Evolutionary conservation across 35 echinoderm and acorn worm genomes (phyloP).

Genomic region (Holothuria glaberrima): DNA sequence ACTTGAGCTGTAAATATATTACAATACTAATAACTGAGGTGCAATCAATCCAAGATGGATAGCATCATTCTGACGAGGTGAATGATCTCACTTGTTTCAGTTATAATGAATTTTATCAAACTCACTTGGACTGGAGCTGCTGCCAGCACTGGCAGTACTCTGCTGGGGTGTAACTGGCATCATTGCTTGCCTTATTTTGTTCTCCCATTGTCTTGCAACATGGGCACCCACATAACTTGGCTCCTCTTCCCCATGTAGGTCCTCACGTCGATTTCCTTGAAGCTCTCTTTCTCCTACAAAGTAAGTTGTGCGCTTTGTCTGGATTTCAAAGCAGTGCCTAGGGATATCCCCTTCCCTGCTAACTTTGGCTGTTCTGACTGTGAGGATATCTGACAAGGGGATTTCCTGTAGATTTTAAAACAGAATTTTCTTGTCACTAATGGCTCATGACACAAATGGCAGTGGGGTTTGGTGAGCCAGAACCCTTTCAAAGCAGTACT

Average conservation of each 20-base stretch:
- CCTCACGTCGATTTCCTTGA: constrained; percentile 34
- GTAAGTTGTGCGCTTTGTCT: constrained; percentile 84
- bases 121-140: constrained; percentile 95
- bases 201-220: constrained; percentile 87
- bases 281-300: constrained; percentile 88
- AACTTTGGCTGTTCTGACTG: constrained; percentile 70
- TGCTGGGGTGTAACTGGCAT: constrained; percentile 97
- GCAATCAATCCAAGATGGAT: too few species aligned
- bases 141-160: constrained; percentile 76
- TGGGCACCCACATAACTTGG: constrained; percentile 73
- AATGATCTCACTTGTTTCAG: background rate
- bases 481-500: too few species aligned
- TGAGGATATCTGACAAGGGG: constrained; percentile 92
- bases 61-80: too few species aligned
- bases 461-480: too few species aligned
- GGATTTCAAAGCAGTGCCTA: constrained; percentile 93
- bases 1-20: too few species aligned
- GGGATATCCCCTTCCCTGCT: constrained; percentile 57
- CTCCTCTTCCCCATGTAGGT: constrained; percentile 68
- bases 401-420: constrained; percentile 72
- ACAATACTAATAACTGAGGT: too few species aligned
- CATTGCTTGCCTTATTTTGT: constrained; percentile 88
- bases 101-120: background rate
- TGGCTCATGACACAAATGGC: too few species aligned
- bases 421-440: too few species aligned